Evolutionary conservation across 2,113 vertebrate genomes (phyloP).

Genomic region (Indri indri): DNA sequence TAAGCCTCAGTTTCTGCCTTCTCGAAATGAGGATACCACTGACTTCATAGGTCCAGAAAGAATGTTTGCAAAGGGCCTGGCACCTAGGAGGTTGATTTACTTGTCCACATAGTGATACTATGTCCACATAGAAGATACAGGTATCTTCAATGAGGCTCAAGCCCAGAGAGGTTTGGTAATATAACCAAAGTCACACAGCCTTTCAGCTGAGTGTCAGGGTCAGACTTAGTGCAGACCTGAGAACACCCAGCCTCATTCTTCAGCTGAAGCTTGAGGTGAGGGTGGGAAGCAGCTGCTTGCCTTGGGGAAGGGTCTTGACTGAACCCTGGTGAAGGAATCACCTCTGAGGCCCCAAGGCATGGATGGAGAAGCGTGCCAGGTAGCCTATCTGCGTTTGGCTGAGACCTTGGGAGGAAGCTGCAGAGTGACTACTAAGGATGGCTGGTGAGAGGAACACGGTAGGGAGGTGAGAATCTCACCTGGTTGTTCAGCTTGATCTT

Average conservation of each 20-base stretch:
- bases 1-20: constrained; percentile 37
- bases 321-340: neutral
- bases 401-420: neutral
- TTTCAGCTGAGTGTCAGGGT: neutral
- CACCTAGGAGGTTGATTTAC: neutral
- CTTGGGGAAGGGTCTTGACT: neutral
- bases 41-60: neutral
- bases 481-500: neutral
- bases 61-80: neutral
- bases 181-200: neutral
- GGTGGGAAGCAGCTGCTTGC: neutral
- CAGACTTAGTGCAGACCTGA: neutral
- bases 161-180: neutral
- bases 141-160: neutral
- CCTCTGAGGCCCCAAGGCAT: neutral
- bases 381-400: neutral
- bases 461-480: neutral
- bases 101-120: neutral
- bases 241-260: neutral
- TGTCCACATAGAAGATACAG: too few relatives aligned
- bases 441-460: neutral
- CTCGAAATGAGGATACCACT: constrained; percentile 39
- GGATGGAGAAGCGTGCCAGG: neutral
- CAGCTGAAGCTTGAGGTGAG: neutral
- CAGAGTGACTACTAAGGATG: neutral